A percentile compares a stretch with the other conserved stretches of the same genome.
Conservation (phyloP, 2,888 invertebrate species). For the Xestia rhomboidea region DNA sequence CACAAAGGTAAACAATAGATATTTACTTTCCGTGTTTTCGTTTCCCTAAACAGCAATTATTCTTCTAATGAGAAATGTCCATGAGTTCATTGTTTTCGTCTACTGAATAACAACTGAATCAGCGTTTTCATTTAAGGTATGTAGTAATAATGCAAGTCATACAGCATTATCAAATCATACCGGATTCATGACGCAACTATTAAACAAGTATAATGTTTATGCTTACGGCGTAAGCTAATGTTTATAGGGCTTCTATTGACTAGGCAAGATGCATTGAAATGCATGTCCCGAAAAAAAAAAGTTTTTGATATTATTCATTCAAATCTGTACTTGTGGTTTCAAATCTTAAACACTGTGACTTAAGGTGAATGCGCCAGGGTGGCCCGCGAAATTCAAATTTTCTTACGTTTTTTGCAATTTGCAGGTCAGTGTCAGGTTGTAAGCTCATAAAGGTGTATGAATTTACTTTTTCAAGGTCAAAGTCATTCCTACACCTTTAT, state of each 20-base stretch:
- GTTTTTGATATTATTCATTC: not conserved
- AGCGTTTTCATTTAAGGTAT: slow-evolving; percentile 7
- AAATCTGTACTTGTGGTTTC: not conserved
- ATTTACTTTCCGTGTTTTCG: slow-evolving; percentile 10
- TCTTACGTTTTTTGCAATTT: too few relatives aligned
- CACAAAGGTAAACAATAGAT: slow-evolving; percentile 17
- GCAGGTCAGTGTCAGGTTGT: too few relatives aligned
- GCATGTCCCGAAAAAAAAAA: not conserved
- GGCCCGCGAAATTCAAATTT: too few relatives aligned
- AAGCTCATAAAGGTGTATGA: too few relatives aligned
- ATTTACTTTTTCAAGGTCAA: too few relatives aligned
- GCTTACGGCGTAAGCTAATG: slow-evolving; percentile 91
- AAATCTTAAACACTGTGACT: not conserved
- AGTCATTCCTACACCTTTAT: too few relatives aligned
- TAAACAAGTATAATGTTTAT: slow-evolving; percentile 92
- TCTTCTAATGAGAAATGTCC: not conserved
- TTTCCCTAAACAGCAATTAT: slow-evolving; percentile 2
- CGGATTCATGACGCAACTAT: slow-evolving; percentile 88
- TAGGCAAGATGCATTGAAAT: slow-evolving; percentile 75
- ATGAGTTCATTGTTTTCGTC: not conserved
- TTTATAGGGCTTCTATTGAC: slow-evolving; percentile 96
- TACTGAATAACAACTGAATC: slow-evolving; percentile 6
- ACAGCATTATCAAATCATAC: not conserved
- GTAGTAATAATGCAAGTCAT: not conserved
- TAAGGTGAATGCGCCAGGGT: too few relatives aligned